A percentile compares a stretch with the other conserved stretches of the same genome.
phyloP scores from a whole-genome alignment of 2,888 invertebrate species.

The Tiliacea citrago region DNA sequence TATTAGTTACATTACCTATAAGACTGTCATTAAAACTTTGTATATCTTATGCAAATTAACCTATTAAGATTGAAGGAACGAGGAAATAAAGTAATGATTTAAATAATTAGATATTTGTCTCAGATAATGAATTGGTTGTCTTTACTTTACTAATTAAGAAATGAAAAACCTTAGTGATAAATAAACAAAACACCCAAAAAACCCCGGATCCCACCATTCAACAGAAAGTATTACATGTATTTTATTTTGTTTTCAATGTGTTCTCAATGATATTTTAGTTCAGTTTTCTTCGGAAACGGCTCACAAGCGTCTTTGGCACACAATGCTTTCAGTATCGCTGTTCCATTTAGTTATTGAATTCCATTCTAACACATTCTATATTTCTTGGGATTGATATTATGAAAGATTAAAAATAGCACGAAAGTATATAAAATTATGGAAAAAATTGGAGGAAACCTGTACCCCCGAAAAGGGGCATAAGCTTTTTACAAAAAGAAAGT shows the following conservation, averaged over 20 bases:
- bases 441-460: too few species aligned
- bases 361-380: background rate
- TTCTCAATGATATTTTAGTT: constrained; percentile 27
- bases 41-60: background rate
- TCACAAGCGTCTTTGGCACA: constrained; percentile 16
- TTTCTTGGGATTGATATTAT: constrained; percentile 6
- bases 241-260: constrained; percentile 33
- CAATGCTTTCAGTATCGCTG: constrained; percentile 20
- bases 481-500: too few species aligned
- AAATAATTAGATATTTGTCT: background rate
- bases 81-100: background rate
- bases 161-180: background rate
- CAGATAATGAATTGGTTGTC: background rate
- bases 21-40: background rate
- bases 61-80: background rate
- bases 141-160: background rate
- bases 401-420: background rate
- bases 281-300: constrained; percentile 15
- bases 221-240: constrained; percentile 6
- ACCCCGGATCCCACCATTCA: constrained; percentile 3
- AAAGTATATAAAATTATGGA: background rate
- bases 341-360: constrained; percentile 38
- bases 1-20: constrained; percentile 4
- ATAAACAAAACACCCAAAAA: background rate
- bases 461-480: too few species aligned